A percentile compares a stretch with the other conserved stretches of the same genome.
Evolutionary conservation across 2,113 vertebrate genomes (phyloP).

Genomic region (Crypturellus undulatus): DNA sequence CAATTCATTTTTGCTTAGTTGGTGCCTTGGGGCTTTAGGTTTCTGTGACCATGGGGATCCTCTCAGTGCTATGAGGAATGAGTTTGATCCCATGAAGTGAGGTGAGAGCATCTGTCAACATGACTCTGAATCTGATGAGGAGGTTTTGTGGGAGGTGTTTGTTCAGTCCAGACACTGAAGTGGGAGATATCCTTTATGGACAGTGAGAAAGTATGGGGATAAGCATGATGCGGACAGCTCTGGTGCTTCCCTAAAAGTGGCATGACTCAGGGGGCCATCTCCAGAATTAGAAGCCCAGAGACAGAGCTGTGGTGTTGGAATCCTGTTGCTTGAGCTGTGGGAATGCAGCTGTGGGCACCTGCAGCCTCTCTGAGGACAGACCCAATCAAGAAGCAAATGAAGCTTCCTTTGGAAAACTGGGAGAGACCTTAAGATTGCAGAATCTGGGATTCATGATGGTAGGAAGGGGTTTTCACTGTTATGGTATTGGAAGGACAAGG

Average conservation of each 20-base stretch:
- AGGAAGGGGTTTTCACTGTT: neutral
- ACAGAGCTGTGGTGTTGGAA: too few species aligned
- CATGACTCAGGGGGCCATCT: too few species aligned
- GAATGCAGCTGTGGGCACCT: too few species aligned
- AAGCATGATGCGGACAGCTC: too few species aligned
- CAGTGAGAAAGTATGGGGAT: too few species aligned
- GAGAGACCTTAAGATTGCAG: neutral
- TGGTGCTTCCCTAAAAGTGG: too few species aligned
- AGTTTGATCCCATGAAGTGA: neutral
- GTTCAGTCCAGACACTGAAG: neutral
- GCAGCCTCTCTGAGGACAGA: too few species aligned
- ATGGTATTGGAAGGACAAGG: neutral
- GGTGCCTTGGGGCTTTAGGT: neutral
- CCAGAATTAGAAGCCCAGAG: too few species aligned
- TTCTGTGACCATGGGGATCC: too few species aligned
- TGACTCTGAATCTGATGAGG: neutral
- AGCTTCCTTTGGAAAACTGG: neutral
- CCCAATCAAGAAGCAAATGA: neutral
- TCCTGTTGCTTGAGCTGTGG: too few species aligned
- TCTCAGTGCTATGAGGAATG: neutral
- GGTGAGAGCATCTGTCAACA: neutral
- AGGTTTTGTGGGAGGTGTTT: neutral
- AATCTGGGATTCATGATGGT: neutral
- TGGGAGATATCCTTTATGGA: too few species aligned
- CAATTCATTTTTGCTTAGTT: neutral